Base-by-base conservation (phyloP, 2,113 vertebrate species). In the Rutilus rutilus region DNA sequence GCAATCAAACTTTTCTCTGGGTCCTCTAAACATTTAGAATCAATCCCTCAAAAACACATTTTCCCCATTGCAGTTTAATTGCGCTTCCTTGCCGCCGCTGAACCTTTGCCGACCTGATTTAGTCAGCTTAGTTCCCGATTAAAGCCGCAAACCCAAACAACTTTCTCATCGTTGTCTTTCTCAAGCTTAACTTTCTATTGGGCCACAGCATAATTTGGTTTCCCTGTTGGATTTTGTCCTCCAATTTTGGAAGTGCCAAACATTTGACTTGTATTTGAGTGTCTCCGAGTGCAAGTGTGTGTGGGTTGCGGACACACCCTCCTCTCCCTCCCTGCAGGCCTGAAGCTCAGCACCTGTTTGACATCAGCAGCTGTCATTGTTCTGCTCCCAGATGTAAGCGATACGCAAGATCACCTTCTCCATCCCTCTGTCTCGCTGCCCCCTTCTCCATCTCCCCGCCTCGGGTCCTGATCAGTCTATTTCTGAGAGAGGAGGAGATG, bases 321-420 rank as follows among this genome's bases (percentile, higher is more conserved):
- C 6, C 42, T 78, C 42, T 78, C 64, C 65, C 42, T 71, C 76
- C 89, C 86, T 83, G 39, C 47, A 86, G 87, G 82, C 87, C 27
- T 85, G 67, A 87, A 86, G 78, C 82, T 78, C 89, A 89, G 89
- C 90, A 91, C 89, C 90, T 91, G 90, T 90, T 83, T 87, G 90
- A 90, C 82, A 85, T 87, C 86, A 86, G 87, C 87, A 89, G 85
- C 89, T 91, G 89, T 79, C 89, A 88, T 86, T 87, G 84, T 90
- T 86, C 85, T 17, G 62, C 36, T 82, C 78, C 74, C 85, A 89
- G 88, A 89, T 89, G 87, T 89, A 89, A 90, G 78, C 83, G 82
- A 89, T 88, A 88, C 33, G 73, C 74, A 83, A 86, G 84, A 87
- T 78, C 84, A 82, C 67, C 73, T 77, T 27, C 59, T 82, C 64